These are phyloP conservation scores for Lycaena phlaeas DNA, from an alignment of 2,888 invertebrate species.

Conservation along the genomic window DNA sequence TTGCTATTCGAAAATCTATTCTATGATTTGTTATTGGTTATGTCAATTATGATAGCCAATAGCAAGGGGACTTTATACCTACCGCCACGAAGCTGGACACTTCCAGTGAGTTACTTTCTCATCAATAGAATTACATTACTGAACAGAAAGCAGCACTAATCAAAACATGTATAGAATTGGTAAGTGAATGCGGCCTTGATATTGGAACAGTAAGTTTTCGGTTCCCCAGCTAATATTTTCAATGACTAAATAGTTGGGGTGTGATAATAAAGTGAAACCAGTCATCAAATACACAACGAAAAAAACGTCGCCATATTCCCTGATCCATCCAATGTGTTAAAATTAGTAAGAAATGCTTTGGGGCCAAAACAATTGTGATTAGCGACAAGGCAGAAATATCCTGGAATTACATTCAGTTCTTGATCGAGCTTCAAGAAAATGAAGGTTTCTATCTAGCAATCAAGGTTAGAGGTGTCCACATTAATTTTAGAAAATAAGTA, in stretches of 20 bases:
- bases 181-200: not conserved
- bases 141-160: too few species aligned
- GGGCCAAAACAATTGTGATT: slow-evolving; percentile 5
- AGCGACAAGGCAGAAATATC: not conserved
- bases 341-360: slow-evolving; percentile 17
- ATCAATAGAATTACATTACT: too few species aligned
- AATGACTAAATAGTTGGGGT: not conserved
- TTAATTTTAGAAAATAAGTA: slow-evolving; percentile 12
- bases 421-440: slow-evolving; percentile 4
- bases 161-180: not conserved
- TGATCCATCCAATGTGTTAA: slow-evolving; percentile 15
- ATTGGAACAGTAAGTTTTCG: not conserved
- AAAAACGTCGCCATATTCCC: not conserved
- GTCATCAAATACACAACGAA: not conserved
- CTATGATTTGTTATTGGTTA: too few species aligned
- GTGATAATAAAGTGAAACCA: not conserved
- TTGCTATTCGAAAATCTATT: too few species aligned
- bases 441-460: slow-evolving; percentile 11
- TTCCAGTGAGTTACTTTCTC: too few species aligned
- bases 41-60: too few species aligned
- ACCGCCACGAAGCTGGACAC: too few species aligned
- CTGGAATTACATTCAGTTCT: not conserved
- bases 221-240: not conserved
- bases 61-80: too few species aligned
- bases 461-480: slow-evolving; percentile 8